phyloP scores from a whole-genome alignment of 2,113 vertebrate species.

The Anseranas semipalmata region DNA sequence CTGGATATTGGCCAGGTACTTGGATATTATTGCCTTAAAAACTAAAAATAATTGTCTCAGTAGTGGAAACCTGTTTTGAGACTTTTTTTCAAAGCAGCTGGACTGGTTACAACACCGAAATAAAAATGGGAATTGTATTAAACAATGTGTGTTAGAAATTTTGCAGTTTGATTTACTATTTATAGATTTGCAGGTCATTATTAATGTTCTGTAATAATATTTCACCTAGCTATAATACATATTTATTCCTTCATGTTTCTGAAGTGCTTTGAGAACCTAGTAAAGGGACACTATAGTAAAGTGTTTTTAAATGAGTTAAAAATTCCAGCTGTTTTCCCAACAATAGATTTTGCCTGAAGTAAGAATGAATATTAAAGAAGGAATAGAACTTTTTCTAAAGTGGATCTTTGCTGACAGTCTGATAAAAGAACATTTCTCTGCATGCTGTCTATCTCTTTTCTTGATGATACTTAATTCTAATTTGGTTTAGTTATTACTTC shows the following conservation, averaged over 20 bases:
- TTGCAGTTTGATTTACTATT: conserved; percentile 6
- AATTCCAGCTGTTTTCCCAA: conserved; percentile 19
- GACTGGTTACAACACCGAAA: not conserved
- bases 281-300: not conserved
- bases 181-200: conserved; percentile 23
- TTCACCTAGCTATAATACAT: conserved; percentile 19
- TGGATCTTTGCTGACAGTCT: not conserved
- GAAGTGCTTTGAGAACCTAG: not conserved
- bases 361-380: conserved; percentile 33
- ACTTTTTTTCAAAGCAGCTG: not conserved
- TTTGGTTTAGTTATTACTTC: not conserved
- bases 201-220: not conserved
- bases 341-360: conserved; percentile 24
- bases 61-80: not conserved
- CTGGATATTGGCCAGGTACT: not conserved
- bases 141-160: not conserved
- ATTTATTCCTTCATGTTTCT: conserved; percentile 1
- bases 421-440: not conserved
- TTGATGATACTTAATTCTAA: not conserved
- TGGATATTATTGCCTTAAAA: not conserved
- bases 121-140: not conserved
- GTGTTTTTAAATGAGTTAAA: conserved; percentile 36
- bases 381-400: not conserved
- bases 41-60: not conserved
- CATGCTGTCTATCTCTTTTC: not conserved